phyloP scores from a whole-genome alignment of 2,113 vertebrate species.

The Xiphophorus hellerii region DNA sequence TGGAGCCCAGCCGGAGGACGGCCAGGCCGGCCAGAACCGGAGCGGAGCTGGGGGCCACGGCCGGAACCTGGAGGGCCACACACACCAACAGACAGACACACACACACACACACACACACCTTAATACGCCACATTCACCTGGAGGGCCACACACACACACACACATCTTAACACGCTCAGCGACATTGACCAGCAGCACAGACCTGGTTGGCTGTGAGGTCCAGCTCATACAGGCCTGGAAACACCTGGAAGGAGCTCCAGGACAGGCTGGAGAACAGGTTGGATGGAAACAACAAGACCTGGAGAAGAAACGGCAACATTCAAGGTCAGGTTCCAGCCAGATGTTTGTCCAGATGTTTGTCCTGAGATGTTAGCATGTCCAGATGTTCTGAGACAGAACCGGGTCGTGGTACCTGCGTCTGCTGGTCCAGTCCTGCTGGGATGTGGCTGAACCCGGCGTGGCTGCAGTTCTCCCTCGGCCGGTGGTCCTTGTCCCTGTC shows the following conservation, averaged over 20 bases:
- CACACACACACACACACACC: no score
- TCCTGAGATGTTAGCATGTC: background rate
- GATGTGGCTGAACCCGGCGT: slow-evolving; percentile 38
- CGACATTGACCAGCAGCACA: no score
- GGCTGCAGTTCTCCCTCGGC: slow-evolving; percentile 63
- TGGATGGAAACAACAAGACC: slow-evolving; percentile 67
- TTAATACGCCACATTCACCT: slow-evolving; percentile 17
- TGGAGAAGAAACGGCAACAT: slow-evolving; percentile 11
- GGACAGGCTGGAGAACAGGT: slow-evolving; percentile 68
- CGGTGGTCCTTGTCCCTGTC: slow-evolving; percentile 69
- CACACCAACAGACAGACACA: no score
- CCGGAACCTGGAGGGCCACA: slow-evolving; percentile 43
- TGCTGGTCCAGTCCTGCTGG: slow-evolving; percentile 48
- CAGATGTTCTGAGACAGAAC: no score
- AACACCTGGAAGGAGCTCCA: slow-evolving; percentile 71
- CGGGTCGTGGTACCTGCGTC: slow-evolving; percentile 43
- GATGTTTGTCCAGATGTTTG: fast-evolving
- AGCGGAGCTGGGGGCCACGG: background rate
- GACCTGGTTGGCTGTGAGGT: slow-evolving; percentile 75
- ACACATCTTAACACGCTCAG: background rate
- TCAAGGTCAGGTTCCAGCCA: no score
- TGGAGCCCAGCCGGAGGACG: slow-evolving; percentile 69
- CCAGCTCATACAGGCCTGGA: slow-evolving; percentile 67
- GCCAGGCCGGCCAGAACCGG: slow-evolving; percentile 58
- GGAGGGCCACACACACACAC: background rate